Evolutionary conservation across 2,797 vertebrate species (phyloP).

Genomic region (Sitta carolinensis): DNA sequence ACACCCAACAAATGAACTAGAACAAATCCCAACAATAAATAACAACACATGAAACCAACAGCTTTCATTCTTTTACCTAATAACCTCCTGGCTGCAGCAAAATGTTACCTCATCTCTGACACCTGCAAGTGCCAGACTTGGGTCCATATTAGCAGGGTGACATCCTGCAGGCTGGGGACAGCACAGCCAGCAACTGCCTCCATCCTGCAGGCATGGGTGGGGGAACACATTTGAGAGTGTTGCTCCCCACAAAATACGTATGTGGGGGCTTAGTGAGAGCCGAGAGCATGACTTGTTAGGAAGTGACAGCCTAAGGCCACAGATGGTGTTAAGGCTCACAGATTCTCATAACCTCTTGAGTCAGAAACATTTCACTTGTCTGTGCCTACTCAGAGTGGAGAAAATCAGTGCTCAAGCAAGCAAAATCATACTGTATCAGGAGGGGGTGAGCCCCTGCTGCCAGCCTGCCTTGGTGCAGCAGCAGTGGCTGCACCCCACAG

Average conservation of each 20-base stretch:
- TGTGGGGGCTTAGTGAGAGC: background rate
- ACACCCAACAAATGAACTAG: background rate
- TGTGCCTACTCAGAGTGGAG: background rate
- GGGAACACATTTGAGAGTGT: rapidly evolving
- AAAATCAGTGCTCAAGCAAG: background rate
- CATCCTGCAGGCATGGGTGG: rapidly evolving
- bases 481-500: rapidly evolving
- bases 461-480: rapidly evolving
- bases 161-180: background rate
- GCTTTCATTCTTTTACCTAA: background rate
- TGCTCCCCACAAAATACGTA: background rate
- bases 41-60: background rate
- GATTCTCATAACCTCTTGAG: background rate
- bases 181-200: background rate
- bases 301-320: background rate
- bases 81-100: background rate
- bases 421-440: rapidly evolving
- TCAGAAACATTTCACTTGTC: background rate
- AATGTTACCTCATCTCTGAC: background rate
- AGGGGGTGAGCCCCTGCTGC: background rate
- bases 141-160: background rate
- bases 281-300: background rate
- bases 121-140: background rate
- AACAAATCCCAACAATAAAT: background rate
- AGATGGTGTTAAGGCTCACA: background rate